These are phyloP conservation scores for Chrysopilus asiliformis DNA, from an alignment of 2,888 invertebrate species.

Conservation along the genomic window DNA sequence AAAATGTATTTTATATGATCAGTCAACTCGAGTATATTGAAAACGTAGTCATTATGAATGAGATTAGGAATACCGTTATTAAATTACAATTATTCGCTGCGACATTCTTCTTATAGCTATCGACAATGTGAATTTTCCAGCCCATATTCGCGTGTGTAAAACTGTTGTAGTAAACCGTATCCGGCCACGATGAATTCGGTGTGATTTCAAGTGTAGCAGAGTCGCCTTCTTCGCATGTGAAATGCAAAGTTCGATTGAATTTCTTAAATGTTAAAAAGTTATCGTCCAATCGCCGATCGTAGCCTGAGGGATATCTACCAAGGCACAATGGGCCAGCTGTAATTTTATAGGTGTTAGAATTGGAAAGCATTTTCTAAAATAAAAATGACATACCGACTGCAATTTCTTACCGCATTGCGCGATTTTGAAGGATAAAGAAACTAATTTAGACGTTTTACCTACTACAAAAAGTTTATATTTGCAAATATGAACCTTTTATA, in stretches of 20 bases:
- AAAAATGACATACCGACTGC: no score
- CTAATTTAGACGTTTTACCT: no score
- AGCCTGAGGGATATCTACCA: slow-evolving; percentile 47
- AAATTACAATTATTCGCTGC: no score
- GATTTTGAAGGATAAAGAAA: no score
- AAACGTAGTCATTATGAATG: no score
- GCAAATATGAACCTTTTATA: no score
- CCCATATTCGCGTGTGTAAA: slow-evolving; percentile 92
- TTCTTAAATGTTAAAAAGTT: slow-evolving; percentile 66
- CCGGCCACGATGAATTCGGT: slow-evolving; percentile 84
- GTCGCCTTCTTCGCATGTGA: slow-evolving; percentile 57
- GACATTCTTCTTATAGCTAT: slow-evolving; percentile 39
- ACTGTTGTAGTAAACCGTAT: slow-evolving; percentile 84
- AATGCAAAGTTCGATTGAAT: slow-evolving; percentile 63
- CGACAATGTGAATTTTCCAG: slow-evolving; percentile 83
- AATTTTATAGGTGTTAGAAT: slow-evolving; percentile 5
- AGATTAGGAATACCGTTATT: no score
- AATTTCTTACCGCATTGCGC: no score
- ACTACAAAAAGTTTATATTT: no score
- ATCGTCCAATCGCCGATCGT: slow-evolving; percentile 66
- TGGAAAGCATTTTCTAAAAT: not conserved
- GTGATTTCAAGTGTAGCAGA: slow-evolving; percentile 63
- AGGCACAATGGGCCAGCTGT: slow-evolving; percentile 67
- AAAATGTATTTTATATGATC: no score
- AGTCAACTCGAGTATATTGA: no score